Conservation (phyloP, 2,888 invertebrate genomes). For the Pinctada fucata region DNA sequence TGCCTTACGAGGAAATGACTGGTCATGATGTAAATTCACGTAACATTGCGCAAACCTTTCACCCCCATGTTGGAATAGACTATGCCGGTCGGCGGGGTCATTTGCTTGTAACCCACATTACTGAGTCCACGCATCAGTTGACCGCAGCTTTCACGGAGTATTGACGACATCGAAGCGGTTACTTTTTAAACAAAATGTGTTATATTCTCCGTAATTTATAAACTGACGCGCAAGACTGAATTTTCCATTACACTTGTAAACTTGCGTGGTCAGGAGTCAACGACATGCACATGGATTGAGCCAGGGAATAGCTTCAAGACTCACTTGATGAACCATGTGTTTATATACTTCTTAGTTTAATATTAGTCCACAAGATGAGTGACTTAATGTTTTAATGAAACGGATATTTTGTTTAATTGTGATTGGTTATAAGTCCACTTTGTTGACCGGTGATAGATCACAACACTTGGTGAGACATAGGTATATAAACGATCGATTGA, state of each 20-base stretch:
- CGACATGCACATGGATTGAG: constrained; percentile 30
- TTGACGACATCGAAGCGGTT: constrained; percentile 46
- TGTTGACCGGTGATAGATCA: constrained; percentile 10
- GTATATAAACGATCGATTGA: constrained; percentile 25
- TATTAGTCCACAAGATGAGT: not conserved
- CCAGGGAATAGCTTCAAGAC: constrained; percentile 13
- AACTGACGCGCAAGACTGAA: constrained; percentile 28
- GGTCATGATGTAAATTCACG: constrained; percentile 46
- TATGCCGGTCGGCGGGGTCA: constrained; percentile 63
- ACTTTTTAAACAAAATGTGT: constrained; percentile 44
- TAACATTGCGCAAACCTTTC: constrained; percentile 52
- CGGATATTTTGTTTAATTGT: not conserved
- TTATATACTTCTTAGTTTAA: not conserved
- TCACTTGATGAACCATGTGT: not conserved
- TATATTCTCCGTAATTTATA: constrained; percentile 28
- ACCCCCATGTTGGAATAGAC: constrained; percentile 61
- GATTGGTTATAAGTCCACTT: constrained; percentile 5
- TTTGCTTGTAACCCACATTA: constrained; percentile 61
- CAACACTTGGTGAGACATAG: not conserved
- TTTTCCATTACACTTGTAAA: constrained; percentile 18
- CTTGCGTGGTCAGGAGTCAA: constrained; percentile 41
- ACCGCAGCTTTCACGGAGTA: constrained; percentile 58
- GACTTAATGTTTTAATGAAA: not conserved
- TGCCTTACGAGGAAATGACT: constrained; percentile 39
- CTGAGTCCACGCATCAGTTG: constrained; percentile 64